A percentile compares a stretch with the other conserved stretches of the same genome.
phyloP scores from a whole-genome alignment of 2,797 vertebrate species.

The Phrynocephalus forsythii region DNA sequence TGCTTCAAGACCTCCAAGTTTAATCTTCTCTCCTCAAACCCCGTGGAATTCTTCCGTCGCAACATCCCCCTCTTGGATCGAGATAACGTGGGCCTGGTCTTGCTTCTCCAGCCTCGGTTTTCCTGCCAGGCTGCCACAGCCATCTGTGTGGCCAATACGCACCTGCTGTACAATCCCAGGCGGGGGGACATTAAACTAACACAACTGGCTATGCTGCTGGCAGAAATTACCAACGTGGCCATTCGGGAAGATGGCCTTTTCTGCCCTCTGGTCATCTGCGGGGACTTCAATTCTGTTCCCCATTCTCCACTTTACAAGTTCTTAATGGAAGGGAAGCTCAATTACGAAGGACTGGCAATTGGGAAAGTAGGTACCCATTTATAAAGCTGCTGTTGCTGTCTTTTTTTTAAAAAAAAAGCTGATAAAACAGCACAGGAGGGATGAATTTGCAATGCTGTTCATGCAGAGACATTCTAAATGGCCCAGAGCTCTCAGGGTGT shows the following conservation, averaged over 20 bases:
- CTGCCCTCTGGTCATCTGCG: constrained; percentile 90
- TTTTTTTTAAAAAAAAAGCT: neutral
- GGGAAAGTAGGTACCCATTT: constrained; percentile 82
- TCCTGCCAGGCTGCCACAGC: constrained; percentile 51
- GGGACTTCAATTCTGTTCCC: constrained; percentile 96
- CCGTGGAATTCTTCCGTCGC: constrained; percentile 88
- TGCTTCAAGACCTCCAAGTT: constrained; percentile 90
- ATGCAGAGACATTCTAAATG: neutral
- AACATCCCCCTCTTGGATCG: constrained; percentile 90
- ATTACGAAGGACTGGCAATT: constrained; percentile 87
- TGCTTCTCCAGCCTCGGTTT: constrained; percentile 84
- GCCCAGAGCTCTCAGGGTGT: neutral
- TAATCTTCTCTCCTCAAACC: constrained; percentile 85
- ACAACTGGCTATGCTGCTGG: constrained; percentile 92
- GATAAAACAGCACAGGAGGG: constrained; percentile 2
- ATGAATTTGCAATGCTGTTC: neutral
- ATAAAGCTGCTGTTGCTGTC: neutral
- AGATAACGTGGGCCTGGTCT: constrained; percentile 93
- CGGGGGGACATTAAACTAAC: constrained; percentile 95
- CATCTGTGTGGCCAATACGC: constrained; percentile 93
- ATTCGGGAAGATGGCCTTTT: constrained; percentile 79
- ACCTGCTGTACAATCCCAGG: constrained; percentile 94
- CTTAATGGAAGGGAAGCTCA: constrained; percentile 87
- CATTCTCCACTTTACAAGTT: constrained; percentile 91
- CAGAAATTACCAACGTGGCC: constrained; percentile 87